Evolutionary conservation across 2,888 invertebrate species (phyloP).

Genomic region (Philaethria dido): DNA sequence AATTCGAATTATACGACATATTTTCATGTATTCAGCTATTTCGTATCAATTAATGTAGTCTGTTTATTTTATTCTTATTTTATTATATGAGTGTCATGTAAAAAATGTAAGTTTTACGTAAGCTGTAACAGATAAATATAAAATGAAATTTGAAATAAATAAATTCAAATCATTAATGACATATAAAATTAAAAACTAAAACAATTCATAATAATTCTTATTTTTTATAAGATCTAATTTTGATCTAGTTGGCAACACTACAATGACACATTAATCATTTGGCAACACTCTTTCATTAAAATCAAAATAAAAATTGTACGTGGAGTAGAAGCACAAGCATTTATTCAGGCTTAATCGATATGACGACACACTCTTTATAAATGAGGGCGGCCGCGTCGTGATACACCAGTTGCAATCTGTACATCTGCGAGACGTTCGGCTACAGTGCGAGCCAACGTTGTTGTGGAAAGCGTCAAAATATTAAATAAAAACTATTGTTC

Average conservation of each 20-base stretch:
- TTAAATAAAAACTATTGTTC: slow-evolving; percentile 51
- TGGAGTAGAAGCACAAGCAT: slow-evolving; percentile 54
- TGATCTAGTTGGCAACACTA: slow-evolving; percentile 6
- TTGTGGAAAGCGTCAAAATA: slow-evolving; percentile 50
- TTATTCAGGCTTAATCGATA: slow-evolving; percentile 68
- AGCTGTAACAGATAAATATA: no score
- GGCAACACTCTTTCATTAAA: slow-evolving; percentile 54
- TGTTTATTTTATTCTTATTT: no score
- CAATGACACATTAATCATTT: slow-evolving; percentile 32
- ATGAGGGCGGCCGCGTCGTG: slow-evolving; percentile 69
- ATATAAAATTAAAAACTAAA: no score
- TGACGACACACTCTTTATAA: slow-evolving; percentile 82
- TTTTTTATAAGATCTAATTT: background rate
- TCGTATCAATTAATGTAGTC: no score
- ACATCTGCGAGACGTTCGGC: slow-evolving; percentile 73
- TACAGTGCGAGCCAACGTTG: slow-evolving; percentile 82
- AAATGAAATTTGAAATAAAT: no score
- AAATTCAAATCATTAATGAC: no score
- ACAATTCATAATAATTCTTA: no score
- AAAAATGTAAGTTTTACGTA: no score
- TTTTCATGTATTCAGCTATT: no score
- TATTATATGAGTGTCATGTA: no score
- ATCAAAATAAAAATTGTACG: slow-evolving; percentile 65
- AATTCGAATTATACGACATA: no score
- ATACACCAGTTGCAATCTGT: slow-evolving; percentile 67